Evolutionary conservation across 1,140 invertebrate species (phyloP).

Genomic region (Drosophila micromelanica): DNA sequence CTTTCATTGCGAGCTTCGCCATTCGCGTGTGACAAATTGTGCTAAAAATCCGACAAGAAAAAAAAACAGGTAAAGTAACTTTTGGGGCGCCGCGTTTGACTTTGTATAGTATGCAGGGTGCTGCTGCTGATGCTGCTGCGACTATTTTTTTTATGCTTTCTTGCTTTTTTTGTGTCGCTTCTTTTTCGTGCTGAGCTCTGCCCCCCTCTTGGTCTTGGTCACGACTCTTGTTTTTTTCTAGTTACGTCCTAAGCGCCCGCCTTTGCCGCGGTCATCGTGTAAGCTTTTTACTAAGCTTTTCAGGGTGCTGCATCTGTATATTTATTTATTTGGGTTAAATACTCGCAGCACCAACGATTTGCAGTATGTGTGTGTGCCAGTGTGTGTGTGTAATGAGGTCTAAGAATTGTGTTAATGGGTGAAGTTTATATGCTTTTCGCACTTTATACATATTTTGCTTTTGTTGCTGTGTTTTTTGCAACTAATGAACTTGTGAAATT

Average conservation of each 20-base stretch:
- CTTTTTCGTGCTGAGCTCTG: conserved; percentile 17
- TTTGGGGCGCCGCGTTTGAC: conserved; percentile 38
- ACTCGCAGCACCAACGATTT: conserved; percentile 19
- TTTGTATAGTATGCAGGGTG: not conserved
- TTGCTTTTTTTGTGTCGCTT: conserved; percentile 23
- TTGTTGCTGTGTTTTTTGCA: conserved; percentile 5
- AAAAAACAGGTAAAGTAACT: conserved; percentile 36
- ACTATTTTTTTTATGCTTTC: too few relatives aligned
- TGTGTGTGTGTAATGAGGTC: conserved; percentile 29
- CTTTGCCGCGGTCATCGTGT: too few relatives aligned
- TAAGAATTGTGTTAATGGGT: conserved; percentile 73
- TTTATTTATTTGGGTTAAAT: conserved; percentile 68
- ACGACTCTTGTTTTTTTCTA: conserved; percentile 21
- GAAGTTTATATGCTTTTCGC: conserved; percentile 66
- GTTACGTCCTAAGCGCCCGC: conserved; percentile 24
- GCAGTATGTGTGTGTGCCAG: too few relatives aligned
- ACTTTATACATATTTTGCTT: conserved; percentile 15
- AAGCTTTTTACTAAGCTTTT: conserved; percentile 6
- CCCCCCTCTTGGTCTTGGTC: too few relatives aligned
- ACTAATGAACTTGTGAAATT: conserved; percentile 8
- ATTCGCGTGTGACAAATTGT: conserved; percentile 64
- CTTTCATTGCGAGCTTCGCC: conserved; percentile 47
- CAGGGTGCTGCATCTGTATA: conserved; percentile 18
- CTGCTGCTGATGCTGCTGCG: too few relatives aligned
- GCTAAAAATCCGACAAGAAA: conserved; percentile 55